Base-by-base conservation (phyloP, 2,113 vertebrate genomes). In the Poeciliopsis prolifica region DNA sequence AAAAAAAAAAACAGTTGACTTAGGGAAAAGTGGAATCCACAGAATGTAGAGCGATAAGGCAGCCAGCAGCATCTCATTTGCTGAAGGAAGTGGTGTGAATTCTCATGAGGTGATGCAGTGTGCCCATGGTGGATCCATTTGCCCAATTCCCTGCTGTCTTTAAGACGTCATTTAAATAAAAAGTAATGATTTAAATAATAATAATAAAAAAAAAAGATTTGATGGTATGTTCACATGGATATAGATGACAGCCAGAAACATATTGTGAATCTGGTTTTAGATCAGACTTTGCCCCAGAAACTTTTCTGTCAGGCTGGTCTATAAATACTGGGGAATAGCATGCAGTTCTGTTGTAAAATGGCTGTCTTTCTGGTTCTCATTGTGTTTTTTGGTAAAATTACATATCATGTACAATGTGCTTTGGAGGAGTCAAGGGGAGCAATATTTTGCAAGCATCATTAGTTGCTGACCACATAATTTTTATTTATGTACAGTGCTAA, bases 51-150 rank as follows among this genome's bases (percentile, higher is more conserved):
- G 28, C 22, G 70, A 70, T 6, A 14, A 79, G 65, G 61, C 28
- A 51, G 60, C 3, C 11, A n/a, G 61, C 11, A 28, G 61, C 69
- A 29, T 13, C 42, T 66, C 62, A 67, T 80, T 68, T 84, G 48
- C n/a, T 29, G 19, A 2, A 66, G 42, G n/a, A 61, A 4, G n/a
- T 15, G 2, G n/a, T 31, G 48, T 72, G 58, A 54, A 80, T 78
- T 71, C 82, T 30, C 26, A 75, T 70, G 44, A 66, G 29, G 28
- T 74, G 79, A 80, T 76, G 69, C 79, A 82, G 80, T 35, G 54
- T 62, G 60, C 29, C 65, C 67, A 58, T 51, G 70, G 75, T 22
- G 61, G 61, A 66, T 30, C 33, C 37, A 44, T 74, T 42, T 66
- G 30, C 30, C 60, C 28, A 33, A 22, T 67, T 77, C 42, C 62